Percentiles rank a stretch among this genome's conserved stretches.
Evolutionary conservation across 2,113 vertebrate genomes (phyloP).

Genomic region (Stigmatopora nigra): DNA sequence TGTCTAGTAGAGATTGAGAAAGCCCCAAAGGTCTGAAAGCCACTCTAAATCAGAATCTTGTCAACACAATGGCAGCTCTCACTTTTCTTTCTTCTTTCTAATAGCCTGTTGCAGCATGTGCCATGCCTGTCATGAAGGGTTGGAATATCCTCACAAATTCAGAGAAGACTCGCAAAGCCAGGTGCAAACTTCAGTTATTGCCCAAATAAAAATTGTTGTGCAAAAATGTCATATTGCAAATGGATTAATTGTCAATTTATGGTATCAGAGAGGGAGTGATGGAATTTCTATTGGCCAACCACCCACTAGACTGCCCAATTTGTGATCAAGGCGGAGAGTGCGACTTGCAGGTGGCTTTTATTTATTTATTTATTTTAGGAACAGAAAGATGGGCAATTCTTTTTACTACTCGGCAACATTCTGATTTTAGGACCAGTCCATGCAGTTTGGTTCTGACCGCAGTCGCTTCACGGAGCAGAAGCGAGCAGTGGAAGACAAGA

Average conservation of each 20-base stretch:
- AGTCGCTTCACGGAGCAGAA: slow-evolving; percentile 91
- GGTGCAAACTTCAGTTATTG: slow-evolving; percentile 60
- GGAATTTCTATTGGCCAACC: slow-evolving; percentile 96
- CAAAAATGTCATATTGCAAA: not conserved
- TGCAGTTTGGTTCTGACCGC: slow-evolving; percentile 96
- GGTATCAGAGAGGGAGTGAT: slow-evolving; percentile 89
- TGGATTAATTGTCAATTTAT: not conserved
- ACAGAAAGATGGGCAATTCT: not conserved
- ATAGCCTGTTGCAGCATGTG: slow-evolving; percentile 95
- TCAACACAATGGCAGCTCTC: not conserved
- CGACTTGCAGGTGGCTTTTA: slow-evolving; percentile 83
- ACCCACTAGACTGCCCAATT: slow-evolving; percentile 95
- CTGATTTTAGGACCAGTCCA: slow-evolving; percentile 87
- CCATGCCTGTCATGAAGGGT: slow-evolving; percentile 99
- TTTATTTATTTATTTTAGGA: not conserved
- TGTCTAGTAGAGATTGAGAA: slow-evolving; percentile 98
- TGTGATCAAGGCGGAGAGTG: slow-evolving; percentile 99
- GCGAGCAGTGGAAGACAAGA: slow-evolving; percentile 96
- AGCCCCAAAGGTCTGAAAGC: slow-evolving; percentile 79
- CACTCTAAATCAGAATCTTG: not conserved
- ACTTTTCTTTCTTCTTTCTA: not conserved
- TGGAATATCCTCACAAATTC: slow-evolving; percentile 99
- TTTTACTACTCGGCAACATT: not conserved
- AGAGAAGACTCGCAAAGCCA: slow-evolving; percentile 94
- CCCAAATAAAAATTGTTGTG: not conserved